These are phyloP conservation scores for Steinernema carpocapsae DNA, from an alignment of 2,888 invertebrate species.

Conservation along the genomic window DNA sequence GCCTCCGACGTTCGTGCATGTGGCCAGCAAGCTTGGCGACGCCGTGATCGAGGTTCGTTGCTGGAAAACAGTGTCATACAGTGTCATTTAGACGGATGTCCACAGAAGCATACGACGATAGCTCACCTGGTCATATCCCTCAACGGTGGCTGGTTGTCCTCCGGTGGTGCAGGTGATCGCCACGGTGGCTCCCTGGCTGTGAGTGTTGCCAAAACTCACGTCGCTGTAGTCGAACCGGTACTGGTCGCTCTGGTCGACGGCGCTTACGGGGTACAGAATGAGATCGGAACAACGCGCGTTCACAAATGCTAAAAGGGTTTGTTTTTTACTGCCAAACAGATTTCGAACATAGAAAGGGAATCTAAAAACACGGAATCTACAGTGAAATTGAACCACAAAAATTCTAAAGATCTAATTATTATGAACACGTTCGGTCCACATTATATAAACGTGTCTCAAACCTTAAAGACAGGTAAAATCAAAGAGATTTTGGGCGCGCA, in stretches of 20 bases:
- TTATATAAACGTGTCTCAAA: no score
- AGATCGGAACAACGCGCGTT: conserved; percentile 67
- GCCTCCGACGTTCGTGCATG: conserved; percentile 68
- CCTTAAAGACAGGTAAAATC: no score
- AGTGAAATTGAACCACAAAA: no score
- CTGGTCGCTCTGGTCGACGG: conserved; percentile 68
- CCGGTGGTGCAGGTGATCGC: conserved; percentile 68
- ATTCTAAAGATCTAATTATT: no score
- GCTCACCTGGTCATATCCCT: conserved; percentile 67
- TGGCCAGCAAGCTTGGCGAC: conserved; percentile 64
- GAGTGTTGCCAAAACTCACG: conserved; percentile 67
- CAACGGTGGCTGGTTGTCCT: conserved; percentile 68
- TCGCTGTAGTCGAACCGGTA: conserved; percentile 68
- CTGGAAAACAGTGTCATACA: conserved; percentile 48
- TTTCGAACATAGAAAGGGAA: no score
- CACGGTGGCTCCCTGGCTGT: conserved; percentile 67
- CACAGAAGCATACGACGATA: not conserved
- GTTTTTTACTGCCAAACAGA: no score
- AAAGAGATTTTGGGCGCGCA: no score
- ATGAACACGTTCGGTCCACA: no score
- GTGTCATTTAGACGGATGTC: not conserved
- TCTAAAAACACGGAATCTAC: not conserved
- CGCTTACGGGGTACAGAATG: conserved; percentile 67
- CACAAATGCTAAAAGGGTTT: conserved; percentile 56
- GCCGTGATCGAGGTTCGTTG: conserved; percentile 67